These are phyloP conservation scores for Tetramorium simillimum DNA, from an alignment of 1,140 invertebrate species.

Conservation along the genomic window DNA sequence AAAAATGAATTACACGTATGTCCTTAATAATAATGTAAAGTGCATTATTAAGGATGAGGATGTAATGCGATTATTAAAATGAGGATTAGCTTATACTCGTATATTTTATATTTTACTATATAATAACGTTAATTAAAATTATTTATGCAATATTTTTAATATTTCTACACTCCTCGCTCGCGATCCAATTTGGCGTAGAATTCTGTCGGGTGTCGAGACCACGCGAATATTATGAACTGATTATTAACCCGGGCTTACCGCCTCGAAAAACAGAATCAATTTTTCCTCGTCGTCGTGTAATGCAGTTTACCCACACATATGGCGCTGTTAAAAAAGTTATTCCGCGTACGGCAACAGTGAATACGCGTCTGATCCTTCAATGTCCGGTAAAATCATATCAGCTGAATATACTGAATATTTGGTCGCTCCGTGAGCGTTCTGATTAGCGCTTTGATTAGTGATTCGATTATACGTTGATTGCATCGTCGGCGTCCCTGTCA, in stretches of 20 bases:
- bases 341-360: conserved; percentile 18
- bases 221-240: conserved; percentile 15
- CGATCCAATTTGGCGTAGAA: background rate
- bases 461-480: conserved; percentile 68
- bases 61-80: background rate
- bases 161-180: background rate
- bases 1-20: background rate
- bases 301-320: conserved; percentile 23
- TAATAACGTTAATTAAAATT: background rate
- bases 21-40: background rate
- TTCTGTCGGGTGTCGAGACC: background rate
- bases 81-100: background rate
- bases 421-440: conserved; percentile 25
- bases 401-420: conserved; percentile 60
- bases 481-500: conserved; percentile 24
- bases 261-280: conserved; percentile 35
- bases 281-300: conserved; percentile 25
- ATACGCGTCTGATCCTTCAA: conserved; percentile 54
- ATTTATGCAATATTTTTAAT: background rate
- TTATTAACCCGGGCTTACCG: background rate
- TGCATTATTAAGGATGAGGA: background rate
- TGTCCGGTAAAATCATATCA: conserved; percentile 37
- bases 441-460: conserved; percentile 70
- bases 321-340: conserved; percentile 49
- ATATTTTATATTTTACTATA: background rate